Percentiles rank a stretch among this genome's conserved stretches.
These are phyloP conservation scores for Teleiodes luculella DNA, from an alignment of 2,888 invertebrate genomes.

Conservation along the genomic window DNA sequence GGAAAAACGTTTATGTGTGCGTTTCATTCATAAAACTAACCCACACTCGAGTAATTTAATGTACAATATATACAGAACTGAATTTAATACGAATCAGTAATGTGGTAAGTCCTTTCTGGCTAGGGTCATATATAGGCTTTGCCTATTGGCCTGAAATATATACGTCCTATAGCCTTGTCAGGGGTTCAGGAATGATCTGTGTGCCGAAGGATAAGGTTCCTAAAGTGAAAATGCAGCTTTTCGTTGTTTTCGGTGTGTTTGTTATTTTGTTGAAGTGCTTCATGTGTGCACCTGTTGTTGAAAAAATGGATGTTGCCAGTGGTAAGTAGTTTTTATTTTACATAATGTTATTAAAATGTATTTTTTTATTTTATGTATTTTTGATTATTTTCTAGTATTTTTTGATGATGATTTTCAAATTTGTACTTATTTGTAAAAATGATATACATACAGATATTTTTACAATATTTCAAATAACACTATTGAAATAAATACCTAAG, in stretches of 20 bases:
- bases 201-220: slow-evolving; percentile 9
- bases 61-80: not conserved
- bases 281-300: not conserved
- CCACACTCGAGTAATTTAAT: not conserved
- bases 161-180: slow-evolving; percentile 27
- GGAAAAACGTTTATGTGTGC: not conserved
- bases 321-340: not conserved
- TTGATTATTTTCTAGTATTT: no score
- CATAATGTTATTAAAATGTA: no score
- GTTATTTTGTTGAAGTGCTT: slow-evolving; percentile 12
- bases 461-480: no score
- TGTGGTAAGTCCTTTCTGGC: not conserved
- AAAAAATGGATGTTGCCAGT: not conserved
- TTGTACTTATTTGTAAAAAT: no score
- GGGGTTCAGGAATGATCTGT: slow-evolving; percentile 27
- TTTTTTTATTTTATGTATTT: not conserved
- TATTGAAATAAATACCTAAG: no score
- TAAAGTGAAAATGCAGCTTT: slow-evolving; percentile 21
- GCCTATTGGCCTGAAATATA: slow-evolving; percentile 29
- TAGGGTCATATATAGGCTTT: slow-evolving; percentile 21
- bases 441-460: no score
- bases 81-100: not conserved
- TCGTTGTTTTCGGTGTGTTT: slow-evolving; percentile 24
- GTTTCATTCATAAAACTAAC: no score
- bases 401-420: no score